A percentile compares a stretch with the other conserved stretches of the same genome.
Conservation (phyloP, 2,888 invertebrate genomes). For the Rosalia funebris region DNA sequence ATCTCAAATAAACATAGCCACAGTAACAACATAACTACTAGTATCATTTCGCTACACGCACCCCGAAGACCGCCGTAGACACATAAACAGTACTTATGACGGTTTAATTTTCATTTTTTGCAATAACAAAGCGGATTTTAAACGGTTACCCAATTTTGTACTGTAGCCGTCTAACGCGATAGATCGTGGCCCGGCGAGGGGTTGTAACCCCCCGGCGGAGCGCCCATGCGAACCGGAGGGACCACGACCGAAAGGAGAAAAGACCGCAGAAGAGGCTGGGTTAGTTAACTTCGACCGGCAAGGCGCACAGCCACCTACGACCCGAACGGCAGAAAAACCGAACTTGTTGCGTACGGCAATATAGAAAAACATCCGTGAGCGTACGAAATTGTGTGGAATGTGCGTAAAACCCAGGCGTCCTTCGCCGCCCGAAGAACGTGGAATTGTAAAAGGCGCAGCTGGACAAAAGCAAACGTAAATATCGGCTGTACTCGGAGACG, state of each 20-base stretch:
- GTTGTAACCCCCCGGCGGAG: constrained; percentile 21
- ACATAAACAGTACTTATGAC: too few species aligned
- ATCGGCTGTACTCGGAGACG: neutral
- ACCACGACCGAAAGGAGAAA: constrained; percentile 55
- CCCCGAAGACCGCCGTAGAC: too few species aligned
- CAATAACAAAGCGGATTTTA: too few species aligned
- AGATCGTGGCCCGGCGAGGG: neutral
- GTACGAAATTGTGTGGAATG: neutral
- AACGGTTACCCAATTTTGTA: too few species aligned
- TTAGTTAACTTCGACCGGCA: constrained; percentile 55
- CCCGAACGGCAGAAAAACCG: constrained; percentile 18
- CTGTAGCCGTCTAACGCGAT: too few species aligned
- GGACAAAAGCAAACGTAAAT: neutral
- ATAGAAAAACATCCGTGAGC: too few species aligned
- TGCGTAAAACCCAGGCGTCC: constrained; percentile 10
- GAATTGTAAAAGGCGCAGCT: neutral
- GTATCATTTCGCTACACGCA: too few species aligned
- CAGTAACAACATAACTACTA: too few species aligned
- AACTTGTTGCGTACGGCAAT: constrained; percentile 21
- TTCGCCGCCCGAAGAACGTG: constrained; percentile 1
- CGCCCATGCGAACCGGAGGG: constrained; percentile 60
- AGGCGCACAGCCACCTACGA: constrained; percentile 53
- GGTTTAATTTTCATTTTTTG: too few species aligned
- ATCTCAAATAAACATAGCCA: too few species aligned
- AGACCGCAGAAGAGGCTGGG: constrained; percentile 53